Evolutionary conservation across 2,113 vertebrate genomes (phyloP).

Genomic region (Coregonus clupeaformis): DNA sequence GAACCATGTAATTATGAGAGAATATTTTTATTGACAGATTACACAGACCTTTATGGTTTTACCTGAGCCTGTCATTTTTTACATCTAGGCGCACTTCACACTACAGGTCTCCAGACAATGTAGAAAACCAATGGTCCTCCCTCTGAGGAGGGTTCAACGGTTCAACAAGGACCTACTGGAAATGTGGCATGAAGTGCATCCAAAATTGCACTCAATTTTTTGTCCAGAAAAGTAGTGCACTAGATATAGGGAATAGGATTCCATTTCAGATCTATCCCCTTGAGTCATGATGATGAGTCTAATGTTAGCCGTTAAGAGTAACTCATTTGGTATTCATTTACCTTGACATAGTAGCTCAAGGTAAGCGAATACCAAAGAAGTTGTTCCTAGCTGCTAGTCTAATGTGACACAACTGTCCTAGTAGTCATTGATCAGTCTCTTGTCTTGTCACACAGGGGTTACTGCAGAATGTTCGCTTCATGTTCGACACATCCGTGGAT

Average conservation of each 20-base stretch:
- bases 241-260: no score
- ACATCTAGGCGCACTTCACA: background rate
- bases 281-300: no score
- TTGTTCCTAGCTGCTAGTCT: background rate
- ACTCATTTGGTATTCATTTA: no score
- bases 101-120: no score
- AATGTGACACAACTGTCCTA: background rate
- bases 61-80: slow-evolving; percentile 34
- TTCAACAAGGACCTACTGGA: background rate
- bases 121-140: background rate
- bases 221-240: no score
- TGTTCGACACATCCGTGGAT: slow-evolving; percentile 86
- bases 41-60: slow-evolving; percentile 15
- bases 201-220: no score
- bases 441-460: slow-evolving; percentile 79
- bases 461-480: slow-evolving; percentile 86
- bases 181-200: background rate
- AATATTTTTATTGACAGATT: slow-evolving; percentile 25
- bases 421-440: slow-evolving; percentile 1
- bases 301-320: no score
- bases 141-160: background rate
- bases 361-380: background rate
- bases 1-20: slow-evolving; percentile 10
- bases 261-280: no score
- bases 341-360: no score